Evolutionary conservation across 2,797 vertebrate genomes (phyloP).

Genomic region (Atherinosoma microstoma): DNA sequence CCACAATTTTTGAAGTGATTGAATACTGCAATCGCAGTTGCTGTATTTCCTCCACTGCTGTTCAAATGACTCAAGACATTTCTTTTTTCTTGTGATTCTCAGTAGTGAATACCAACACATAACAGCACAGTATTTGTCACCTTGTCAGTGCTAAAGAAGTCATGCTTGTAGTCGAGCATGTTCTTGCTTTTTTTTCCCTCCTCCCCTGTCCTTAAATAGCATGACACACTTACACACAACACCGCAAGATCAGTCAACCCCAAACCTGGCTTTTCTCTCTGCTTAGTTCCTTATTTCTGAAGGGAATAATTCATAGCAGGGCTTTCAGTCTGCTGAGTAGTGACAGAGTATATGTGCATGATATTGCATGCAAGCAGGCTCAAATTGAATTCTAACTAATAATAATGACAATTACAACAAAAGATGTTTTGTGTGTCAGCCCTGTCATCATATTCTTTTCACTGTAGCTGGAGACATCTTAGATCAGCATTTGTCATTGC

Average conservation of each 20-base stretch:
- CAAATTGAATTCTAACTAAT: too few relatives aligned
- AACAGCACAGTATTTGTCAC: neutral
- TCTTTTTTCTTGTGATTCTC: conserved; percentile 3
- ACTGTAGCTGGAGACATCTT: neutral
- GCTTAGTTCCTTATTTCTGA: conserved; percentile 40
- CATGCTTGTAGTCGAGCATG: neutral
- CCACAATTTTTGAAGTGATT: conserved; percentile 11
- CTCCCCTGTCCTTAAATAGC: conserved; percentile 41
- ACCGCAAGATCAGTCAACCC: conserved; percentile 30
- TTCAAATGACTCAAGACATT: conserved; percentile 16
- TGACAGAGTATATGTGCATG: neutral
- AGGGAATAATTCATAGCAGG: conserved; percentile 58
- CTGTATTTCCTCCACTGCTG: neutral
- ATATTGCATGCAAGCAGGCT: conserved; percentile 1
- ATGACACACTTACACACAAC: conserved; percentile 54
- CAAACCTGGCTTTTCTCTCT: conserved; percentile 17
- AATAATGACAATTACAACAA: too few relatives aligned
- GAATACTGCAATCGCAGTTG: neutral
- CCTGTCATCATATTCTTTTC: neutral
- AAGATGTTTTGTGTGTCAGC: neutral
- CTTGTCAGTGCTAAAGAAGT: neutral
- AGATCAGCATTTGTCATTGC: neutral
- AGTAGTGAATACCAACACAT: neutral
- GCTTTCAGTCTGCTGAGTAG: conserved; percentile 29
- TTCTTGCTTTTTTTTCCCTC: conserved; percentile 2